Percentiles rank a stretch among this genome's conserved stretches.
These are phyloP conservation scores for Oncopeltus fasciatus DNA, from an alignment of 1,140 invertebrate species.

Conservation along the genomic window DNA sequence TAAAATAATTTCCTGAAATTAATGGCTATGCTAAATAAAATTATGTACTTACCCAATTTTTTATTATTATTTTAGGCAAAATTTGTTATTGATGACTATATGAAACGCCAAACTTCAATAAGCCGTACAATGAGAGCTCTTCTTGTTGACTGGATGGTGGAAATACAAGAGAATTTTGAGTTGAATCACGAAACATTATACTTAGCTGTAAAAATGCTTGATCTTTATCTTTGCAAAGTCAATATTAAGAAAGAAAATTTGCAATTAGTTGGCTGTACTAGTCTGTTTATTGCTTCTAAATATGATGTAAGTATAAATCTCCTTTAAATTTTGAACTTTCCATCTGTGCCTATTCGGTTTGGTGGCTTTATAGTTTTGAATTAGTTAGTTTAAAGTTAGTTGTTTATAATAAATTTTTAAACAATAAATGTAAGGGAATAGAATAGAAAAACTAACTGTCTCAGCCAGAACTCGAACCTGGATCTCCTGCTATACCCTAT, in stretches of 20 bases:
- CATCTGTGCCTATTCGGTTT: no score
- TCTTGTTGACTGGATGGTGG: slow-evolving; percentile 96
- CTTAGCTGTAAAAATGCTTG: slow-evolving; percentile 87
- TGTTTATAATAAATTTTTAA: no score
- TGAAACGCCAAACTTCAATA: slow-evolving; percentile 20
- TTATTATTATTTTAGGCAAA: slow-evolving; percentile 25
- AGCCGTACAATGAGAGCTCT: slow-evolving; percentile 74
- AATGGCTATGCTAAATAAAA: no score
- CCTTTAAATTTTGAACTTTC: no score
- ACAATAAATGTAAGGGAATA: no score
- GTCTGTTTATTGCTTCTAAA: slow-evolving; percentile 88
- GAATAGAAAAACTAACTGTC: no score
- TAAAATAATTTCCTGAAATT: no score
- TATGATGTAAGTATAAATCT: slow-evolving; percentile 73
- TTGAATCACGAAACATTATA: slow-evolving; percentile 97
- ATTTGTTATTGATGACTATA: slow-evolving; percentile 23
- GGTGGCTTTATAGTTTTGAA: no score
- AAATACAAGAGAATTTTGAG: slow-evolving; percentile 94
- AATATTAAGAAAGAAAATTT: slow-evolving; percentile 55
- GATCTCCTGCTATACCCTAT: no score
- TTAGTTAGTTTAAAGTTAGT: no score
- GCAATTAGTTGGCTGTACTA: slow-evolving; percentile 80
- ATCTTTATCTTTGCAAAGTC: slow-evolving; percentile 67
- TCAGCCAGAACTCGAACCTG: no score
- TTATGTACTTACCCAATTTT: no score